phyloP scores from a whole-genome alignment of 1,140 invertebrate species.

The Atta colombica region DNA sequence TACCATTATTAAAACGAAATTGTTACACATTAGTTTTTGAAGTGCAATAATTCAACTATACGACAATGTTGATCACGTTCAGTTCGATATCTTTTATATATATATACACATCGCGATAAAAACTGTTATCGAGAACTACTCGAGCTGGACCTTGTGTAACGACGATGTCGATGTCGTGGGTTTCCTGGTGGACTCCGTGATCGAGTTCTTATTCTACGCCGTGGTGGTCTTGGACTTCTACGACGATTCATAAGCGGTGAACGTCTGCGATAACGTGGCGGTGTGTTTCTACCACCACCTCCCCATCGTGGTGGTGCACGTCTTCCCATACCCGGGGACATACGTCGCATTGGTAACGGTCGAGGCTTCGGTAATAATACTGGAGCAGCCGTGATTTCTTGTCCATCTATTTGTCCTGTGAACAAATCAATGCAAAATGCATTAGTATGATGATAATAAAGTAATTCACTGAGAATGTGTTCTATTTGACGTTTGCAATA shows the following conservation, averaged over 20 bases:
- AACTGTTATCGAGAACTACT: conserved; percentile 91
- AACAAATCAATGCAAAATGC: not conserved
- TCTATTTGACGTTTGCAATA: too few relatives aligned
- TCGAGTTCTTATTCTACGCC: conserved; percentile 88
- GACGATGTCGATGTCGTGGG: conserved; percentile 89
- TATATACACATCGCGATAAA: conserved; percentile 35
- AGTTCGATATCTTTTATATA: conserved; percentile 67
- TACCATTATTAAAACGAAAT: conserved; percentile 32
- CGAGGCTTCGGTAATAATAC: conserved; percentile 93
- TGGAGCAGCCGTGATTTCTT: conserved; percentile 97
- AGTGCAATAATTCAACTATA: conserved; percentile 56
- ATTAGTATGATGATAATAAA: conserved; percentile 29
- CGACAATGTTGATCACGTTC: conserved; percentile 51
- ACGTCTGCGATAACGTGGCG: conserved; percentile 88
- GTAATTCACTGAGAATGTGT: too few relatives aligned
- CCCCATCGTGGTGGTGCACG: conserved; percentile 87
- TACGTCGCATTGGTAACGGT: conserved; percentile 89
- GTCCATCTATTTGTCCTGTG: conserved; percentile 94
- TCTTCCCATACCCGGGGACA: conserved; percentile 88
- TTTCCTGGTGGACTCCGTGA: conserved; percentile 88
- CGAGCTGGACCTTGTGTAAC: conserved; percentile 93
- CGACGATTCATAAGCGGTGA: conserved; percentile 89
- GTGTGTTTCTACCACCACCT: conserved; percentile 82
- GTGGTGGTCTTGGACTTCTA: conserved; percentile 88
- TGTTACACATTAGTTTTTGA: conserved; percentile 26